Base-by-base conservation (phyloP, 2,797 vertebrate species). In the Gymnodraco acuticeps region DNA sequence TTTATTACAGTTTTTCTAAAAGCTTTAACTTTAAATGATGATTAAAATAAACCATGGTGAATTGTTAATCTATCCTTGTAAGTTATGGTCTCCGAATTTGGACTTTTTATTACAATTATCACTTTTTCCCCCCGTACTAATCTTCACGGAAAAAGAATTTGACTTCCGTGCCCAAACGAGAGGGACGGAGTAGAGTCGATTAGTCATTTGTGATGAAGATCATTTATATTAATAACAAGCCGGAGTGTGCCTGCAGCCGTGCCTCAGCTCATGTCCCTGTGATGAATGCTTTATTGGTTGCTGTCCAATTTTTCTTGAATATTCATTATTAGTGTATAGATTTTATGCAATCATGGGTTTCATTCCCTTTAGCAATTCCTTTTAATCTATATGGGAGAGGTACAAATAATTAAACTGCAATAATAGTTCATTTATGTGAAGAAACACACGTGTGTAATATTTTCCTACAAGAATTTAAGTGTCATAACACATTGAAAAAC, bases 171-270 rank as follows among this genome's bases (percentile, higher is more conserved):
- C 68, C 51, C 27, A 46, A 43, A 65, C 81, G 73, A 81, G 51
- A 68, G 74, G 82, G 60, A 75, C 46, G 7, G 70, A 67, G 56
- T 8, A 2, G 45, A 90, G 89, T 79, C 76, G 64, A 89, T 91
- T 85, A 88, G 80, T 88, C 77, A 87, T 88, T 88, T 87, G 78
- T 74, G 71, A 20, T 71, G 73, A 72, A 75, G 72, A 86, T 84
- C 76, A 88, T 92, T 89, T 80, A 87, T 89, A 90, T 89, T 88
- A 90, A 91, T 92, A 90, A 84, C 78, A 85, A 88, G 69, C 46
- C 19, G 59, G 86, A 85, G 42, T 75, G 75, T 9, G 84, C 82
- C 82, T 75, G 84, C 83, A 84, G 86, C 84, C 53, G 43, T 62
- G 86, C 77, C 77, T 81, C 82, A 65, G 81, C 84, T 84, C 76